Percentiles rank a stretch among this genome's conserved stretches.
Conservation (phyloP, 2,113 vertebrate genomes). For the Cygnus buccinator region DNA sequence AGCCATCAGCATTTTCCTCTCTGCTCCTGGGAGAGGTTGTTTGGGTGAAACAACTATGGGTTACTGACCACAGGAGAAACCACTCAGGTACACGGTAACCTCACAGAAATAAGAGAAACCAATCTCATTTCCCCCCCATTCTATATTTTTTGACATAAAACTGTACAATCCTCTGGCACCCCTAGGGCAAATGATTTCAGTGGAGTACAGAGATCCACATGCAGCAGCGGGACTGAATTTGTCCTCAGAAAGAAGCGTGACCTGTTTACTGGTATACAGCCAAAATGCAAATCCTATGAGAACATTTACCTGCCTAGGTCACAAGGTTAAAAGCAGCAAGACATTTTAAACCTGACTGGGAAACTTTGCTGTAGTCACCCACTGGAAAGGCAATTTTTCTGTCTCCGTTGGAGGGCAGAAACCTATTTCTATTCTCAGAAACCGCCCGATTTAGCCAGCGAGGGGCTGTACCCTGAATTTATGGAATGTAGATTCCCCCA, state of each 20-base stretch:
- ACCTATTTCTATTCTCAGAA: background rate
- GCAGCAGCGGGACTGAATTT: rapidly evolving
- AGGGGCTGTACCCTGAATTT: background rate
- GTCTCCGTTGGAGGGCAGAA: background rate
- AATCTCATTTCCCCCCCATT: background rate
- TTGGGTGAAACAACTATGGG: background rate
- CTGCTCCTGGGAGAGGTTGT: background rate
- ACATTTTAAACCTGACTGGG: background rate
- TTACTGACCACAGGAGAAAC: background rate
- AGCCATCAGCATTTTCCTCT: background rate
- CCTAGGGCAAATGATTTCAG: background rate
- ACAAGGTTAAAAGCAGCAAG: background rate
- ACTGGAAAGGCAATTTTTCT: background rate
- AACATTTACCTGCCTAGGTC: background rate
- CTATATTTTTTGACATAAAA: background rate
- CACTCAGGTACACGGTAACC: background rate
- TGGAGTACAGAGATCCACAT: background rate
- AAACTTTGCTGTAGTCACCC: background rate
- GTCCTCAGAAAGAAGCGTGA: rapidly evolving
- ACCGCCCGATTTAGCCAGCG: background rate
- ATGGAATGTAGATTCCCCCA: background rate
- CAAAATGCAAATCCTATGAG: background rate
- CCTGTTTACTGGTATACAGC: background rate
- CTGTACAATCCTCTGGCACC: background rate
- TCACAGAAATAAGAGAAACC: background rate